Evolutionary conservation across 2,888 invertebrate species (phyloP).

Genomic region (Bugula neritina): DNA sequence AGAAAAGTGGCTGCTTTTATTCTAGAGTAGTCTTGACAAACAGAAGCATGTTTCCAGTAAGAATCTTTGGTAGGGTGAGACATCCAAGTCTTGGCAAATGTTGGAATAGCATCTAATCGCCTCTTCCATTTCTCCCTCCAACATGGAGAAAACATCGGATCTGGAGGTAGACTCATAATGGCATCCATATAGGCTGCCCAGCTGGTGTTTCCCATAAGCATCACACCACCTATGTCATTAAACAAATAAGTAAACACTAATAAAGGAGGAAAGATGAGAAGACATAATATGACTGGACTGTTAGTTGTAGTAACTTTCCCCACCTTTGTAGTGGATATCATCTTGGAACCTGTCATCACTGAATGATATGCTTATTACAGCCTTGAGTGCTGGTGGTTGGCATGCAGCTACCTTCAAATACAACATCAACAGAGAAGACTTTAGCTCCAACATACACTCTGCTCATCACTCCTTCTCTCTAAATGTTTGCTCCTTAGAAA

Average conservation of each 20-base stretch:
- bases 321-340: constrained; percentile 33
- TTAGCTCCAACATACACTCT: too few relatives aligned
- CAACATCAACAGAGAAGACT: not conserved
- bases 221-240: constrained; percentile 30
- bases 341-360: constrained; percentile 34
- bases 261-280: too few relatives aligned
- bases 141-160: constrained; percentile 28
- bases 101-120: constrained; percentile 25
- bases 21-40: constrained; percentile 30
- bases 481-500: too few relatives aligned
- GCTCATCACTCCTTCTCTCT: too few relatives aligned
- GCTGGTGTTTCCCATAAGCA: constrained; percentile 30
- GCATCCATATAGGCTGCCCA: constrained; percentile 32
- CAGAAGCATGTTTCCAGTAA: constrained; percentile 33
- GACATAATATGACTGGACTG: too few relatives aligned
- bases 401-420: constrained; percentile 29
- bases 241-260: too few relatives aligned
- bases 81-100: constrained; percentile 29
- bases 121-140: constrained; percentile 28
- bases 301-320: too few relatives aligned
- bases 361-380: constrained; percentile 32
- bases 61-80: constrained; percentile 31
- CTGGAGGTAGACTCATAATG: constrained; percentile 31
- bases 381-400: constrained; percentile 31
- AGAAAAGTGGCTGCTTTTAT: constrained; percentile 28